Evolutionary conservation across 2,888 invertebrate genomes (phyloP).

Genomic region (Stratiomys singularior): DNA sequence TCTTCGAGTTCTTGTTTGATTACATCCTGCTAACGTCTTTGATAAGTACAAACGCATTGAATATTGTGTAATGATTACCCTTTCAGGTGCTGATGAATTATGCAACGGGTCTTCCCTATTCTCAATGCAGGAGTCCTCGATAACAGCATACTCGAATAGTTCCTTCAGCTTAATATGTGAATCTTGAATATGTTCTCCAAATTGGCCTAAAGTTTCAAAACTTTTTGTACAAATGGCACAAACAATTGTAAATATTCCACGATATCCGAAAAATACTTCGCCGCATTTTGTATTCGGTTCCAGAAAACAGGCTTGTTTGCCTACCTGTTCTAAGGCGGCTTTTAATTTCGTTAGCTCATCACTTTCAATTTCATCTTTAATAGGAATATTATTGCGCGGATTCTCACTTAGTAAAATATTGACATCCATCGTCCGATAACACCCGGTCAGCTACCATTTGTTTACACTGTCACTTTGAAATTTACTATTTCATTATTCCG

Average conservation of each 20-base stretch:
- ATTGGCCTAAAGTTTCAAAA: background rate
- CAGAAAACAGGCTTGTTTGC: too few relatives aligned
- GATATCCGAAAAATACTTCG: background rate
- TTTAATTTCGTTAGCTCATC: background rate
- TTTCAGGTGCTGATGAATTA: background rate
- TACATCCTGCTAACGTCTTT: background rate
- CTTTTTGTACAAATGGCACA: background rate
- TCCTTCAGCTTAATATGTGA: background rate
- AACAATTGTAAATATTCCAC: background rate
- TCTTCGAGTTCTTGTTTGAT: background rate
- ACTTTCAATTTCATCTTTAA: background rate
- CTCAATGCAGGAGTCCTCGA: background rate
- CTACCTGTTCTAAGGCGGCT: too few relatives aligned
- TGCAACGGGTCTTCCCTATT: background rate
- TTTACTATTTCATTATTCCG: too few relatives aligned
- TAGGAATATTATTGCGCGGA: background rate
- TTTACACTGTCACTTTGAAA: too few relatives aligned
- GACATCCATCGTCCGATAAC: too few relatives aligned
- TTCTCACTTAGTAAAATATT: too few relatives aligned
- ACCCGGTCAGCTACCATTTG: too few relatives aligned
- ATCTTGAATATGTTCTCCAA: background rate
- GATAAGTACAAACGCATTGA: background rate
- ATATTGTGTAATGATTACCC: background rate
- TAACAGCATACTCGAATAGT: background rate
- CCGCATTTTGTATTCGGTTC: slow-evolving; percentile 8